A percentile compares a stretch with the other conserved stretches of the same genome.
Evolutionary conservation across 2,888 invertebrate genomes (phyloP).

Genomic region (Pharmacophagus antenor): DNA sequence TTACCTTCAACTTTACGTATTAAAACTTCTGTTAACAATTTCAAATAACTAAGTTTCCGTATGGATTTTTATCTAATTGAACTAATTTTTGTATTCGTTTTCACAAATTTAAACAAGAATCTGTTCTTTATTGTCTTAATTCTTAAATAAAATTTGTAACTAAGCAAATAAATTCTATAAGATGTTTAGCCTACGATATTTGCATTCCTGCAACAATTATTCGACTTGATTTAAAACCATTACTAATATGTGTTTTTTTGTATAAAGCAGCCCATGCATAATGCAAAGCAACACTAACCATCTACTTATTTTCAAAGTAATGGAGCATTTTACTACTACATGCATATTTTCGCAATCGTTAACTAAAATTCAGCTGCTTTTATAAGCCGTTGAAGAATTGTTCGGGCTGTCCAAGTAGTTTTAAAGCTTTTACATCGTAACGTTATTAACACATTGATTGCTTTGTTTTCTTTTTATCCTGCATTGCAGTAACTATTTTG

Average conservation of each 20-base stretch:
- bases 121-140: too few relatives aligned
- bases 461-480: slow-evolving; percentile 52
- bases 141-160: too few relatives aligned
- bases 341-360: too few relatives aligned
- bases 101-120: neutral
- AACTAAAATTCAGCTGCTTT: neutral
- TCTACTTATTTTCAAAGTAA: too few relatives aligned
- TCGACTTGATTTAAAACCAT: too few relatives aligned
- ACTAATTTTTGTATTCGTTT: neutral
- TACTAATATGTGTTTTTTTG: too few relatives aligned
- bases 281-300: too few relatives aligned
- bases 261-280: too few relatives aligned
- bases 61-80: neutral
- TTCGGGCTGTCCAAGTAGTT: neutral
- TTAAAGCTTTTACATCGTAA: neutral
- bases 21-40: neutral
- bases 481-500: slow-evolving; percentile 72
- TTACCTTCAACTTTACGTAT: neutral
- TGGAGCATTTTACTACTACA: too few relatives aligned
- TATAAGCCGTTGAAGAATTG: neutral
- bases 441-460: neutral
- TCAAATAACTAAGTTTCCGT: neutral
- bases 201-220: too few relatives aligned
- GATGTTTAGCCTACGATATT: too few relatives aligned
- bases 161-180: too few relatives aligned